Evolutionary conservation across 2,797 vertebrate genomes (phyloP), one percentile per base, ranked within the genome.

Genomic region (Anableps anableps): DNA sequence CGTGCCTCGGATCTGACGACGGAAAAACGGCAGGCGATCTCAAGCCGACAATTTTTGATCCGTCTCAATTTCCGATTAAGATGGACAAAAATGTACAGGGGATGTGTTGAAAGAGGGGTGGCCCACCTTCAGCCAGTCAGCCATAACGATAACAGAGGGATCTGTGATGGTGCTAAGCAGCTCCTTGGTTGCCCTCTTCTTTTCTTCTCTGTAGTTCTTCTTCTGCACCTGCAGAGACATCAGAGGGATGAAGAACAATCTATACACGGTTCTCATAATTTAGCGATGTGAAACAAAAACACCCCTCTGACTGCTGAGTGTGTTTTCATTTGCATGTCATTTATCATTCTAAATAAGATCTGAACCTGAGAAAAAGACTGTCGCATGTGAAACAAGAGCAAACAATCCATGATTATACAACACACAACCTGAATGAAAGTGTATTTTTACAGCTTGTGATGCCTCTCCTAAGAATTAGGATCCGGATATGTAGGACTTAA

Each of bases 201-300:
- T 99, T 88, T 99, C 99, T 85, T 99, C 98, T 81, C 98, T 96
- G 92, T 99, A 99, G 94, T 99, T 99, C 91, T 98, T 99, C 96
- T 99, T 99, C 94, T 99, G 99, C 74, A 99, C 98, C 99, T 99
- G 83, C 80, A 94, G 80, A 29, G 34, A 73, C 50, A 72, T 80
- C 23, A 83, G 14, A 47, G 9, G 53, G 45, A 34, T 0, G 29
- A 31, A 36, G 36, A 36, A 45, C 48, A 51, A 26, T 64, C 64
- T 16, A 14, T 34, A 78, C 75, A 73, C 38, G 19, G 41, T 78
- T 85, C 36, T 45, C 74, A n/a, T n/a, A 3, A 19, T 4, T 50
- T 50, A 50, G 16, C 19, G 48, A 19, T 78, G 74, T 79, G 51
- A 66, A 77, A n/a, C n/a, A n/a, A n/a, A n/a, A n/a, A n/a, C n/a